Conservation (phyloP, 2,888 invertebrate species). For the Hypena proboscidalis region DNA sequence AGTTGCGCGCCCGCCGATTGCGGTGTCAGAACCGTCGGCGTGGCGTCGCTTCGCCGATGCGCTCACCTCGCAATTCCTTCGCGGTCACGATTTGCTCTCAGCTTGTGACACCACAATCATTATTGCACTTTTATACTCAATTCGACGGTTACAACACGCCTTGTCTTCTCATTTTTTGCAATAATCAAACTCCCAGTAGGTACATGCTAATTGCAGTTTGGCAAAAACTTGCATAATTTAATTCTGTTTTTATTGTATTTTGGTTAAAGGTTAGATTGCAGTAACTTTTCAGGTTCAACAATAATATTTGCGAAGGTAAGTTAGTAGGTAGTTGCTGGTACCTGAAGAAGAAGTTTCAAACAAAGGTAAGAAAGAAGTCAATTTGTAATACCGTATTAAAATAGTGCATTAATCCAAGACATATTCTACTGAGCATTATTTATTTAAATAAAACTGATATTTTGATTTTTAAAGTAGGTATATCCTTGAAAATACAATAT, state of each 20-base stretch:
- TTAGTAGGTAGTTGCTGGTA: slow-evolving; percentile 4
- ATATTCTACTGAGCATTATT: no score
- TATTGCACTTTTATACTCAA: slow-evolving; percentile 51
- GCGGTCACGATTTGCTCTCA: slow-evolving; percentile 57
- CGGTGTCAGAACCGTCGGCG: slow-evolving; percentile 38
- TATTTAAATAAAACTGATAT: no score
- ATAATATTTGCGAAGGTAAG: no score
- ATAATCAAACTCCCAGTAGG: slow-evolving; percentile 25
- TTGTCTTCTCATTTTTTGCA: slow-evolving; percentile 32
- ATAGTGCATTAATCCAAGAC: no score
- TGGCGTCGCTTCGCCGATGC: slow-evolving; percentile 30
- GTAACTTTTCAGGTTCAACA: neutral
- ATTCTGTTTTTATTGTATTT: slow-evolving; percentile 19
- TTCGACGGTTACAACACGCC: slow-evolving; percentile 39
- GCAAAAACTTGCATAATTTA: slow-evolving; percentile 24
- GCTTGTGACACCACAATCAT: slow-evolving; percentile 58
- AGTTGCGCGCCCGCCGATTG: slow-evolving; percentile 42
- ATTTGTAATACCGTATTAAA: no score
- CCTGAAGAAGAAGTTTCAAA: no score
- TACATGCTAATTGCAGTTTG: slow-evolving; percentile 29
- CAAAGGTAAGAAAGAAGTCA: no score
- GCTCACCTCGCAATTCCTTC: slow-evolving; percentile 39
- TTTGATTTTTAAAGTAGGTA: no score
- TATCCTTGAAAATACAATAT: no score
- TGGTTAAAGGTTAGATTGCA: neutral